These are phyloP conservation scores for Caretta caretta DNA, from an alignment of 2,113 vertebrate species.

Conservation along the genomic window DNA sequence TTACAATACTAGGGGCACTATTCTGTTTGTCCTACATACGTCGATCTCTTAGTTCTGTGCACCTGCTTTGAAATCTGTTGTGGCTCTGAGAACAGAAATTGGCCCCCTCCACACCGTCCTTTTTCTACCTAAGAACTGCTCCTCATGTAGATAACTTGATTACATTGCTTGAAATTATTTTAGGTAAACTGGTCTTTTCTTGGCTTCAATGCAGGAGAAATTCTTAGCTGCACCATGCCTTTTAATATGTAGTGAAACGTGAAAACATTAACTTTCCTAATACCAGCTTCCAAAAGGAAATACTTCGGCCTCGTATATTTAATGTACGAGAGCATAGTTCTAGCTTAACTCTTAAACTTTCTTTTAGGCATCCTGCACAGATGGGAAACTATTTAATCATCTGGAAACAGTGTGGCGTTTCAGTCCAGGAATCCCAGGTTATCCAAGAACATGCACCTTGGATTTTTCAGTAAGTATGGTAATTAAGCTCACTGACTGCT, in stretches of 20 bases:
- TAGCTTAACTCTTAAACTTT: conserved; percentile 24
- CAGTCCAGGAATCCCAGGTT: conserved; percentile 93
- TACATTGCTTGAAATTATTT: neutral
- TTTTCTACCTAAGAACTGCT: neutral
- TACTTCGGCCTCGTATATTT: neutral
- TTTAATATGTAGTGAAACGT: neutral
- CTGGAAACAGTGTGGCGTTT: conserved; percentile 96
- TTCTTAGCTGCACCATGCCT: fast-evolving
- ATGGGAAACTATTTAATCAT: conserved; percentile 94
- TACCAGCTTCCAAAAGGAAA: neutral
- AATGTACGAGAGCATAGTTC: neutral
- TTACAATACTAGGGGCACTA: neutral
- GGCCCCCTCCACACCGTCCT: neutral
- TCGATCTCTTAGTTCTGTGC: neutral
- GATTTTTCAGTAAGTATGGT: conserved; percentile 92
- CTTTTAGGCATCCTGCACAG: conserved; percentile 91
- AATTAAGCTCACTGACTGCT: neutral
- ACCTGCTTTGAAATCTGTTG: neutral
- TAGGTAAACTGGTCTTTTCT: neutral
- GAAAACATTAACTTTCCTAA: neutral
- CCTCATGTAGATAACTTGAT: neutral
- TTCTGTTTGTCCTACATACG: neutral
- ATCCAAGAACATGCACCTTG: conserved; percentile 94
- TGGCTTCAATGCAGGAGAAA: neutral
- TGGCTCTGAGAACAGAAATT: neutral